Percentiles rank a stretch among this genome's conserved stretches.
These are phyloP conservation scores for Ceyx erithaca DNA, from an alignment of 2,797 vertebrate species.

Conservation along the genomic window DNA sequence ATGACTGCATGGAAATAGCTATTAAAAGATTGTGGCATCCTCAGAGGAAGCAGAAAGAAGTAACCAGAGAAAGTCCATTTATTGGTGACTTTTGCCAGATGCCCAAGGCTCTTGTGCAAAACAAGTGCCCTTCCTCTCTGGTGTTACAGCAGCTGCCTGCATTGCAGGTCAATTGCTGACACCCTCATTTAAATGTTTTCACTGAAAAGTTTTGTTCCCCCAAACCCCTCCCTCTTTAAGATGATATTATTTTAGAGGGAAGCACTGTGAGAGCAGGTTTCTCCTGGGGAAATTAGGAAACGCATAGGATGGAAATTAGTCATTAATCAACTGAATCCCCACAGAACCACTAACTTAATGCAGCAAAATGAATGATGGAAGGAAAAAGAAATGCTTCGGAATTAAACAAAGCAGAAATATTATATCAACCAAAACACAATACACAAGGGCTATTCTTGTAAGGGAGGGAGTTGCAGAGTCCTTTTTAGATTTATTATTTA, in stretches of 20 bases:
- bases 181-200: background rate
- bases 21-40: background rate
- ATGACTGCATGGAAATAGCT: background rate
- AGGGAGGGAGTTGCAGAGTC: background rate
- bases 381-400: slow-evolving; percentile 54
- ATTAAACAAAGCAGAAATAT: slow-evolving; percentile 53
- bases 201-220: background rate
- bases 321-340: slow-evolving; percentile 66
- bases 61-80: background rate
- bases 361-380: slow-evolving; percentile 58
- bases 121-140: background rate
- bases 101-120: background rate
- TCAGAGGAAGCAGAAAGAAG: background rate
- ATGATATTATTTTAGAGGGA: slow-evolving; percentile 33
- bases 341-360: slow-evolving; percentile 54
- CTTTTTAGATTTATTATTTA: slow-evolving; percentile 65
- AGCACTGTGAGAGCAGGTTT: background rate
- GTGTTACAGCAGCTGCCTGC: background rate
- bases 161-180: background rate
- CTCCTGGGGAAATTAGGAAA: background rate
- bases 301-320: slow-evolving; percentile 58
- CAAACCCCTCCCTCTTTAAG: background rate
- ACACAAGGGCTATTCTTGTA: background rate
- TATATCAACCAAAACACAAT: slow-evolving; percentile 24
- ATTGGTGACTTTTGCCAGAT: background rate